A percentile compares a stretch with the other conserved stretches of the same genome.
These are phyloP conservation scores for Andrena trimmerana DNA, from an alignment of 2,888 invertebrate genomes.

Conservation along the genomic window DNA sequence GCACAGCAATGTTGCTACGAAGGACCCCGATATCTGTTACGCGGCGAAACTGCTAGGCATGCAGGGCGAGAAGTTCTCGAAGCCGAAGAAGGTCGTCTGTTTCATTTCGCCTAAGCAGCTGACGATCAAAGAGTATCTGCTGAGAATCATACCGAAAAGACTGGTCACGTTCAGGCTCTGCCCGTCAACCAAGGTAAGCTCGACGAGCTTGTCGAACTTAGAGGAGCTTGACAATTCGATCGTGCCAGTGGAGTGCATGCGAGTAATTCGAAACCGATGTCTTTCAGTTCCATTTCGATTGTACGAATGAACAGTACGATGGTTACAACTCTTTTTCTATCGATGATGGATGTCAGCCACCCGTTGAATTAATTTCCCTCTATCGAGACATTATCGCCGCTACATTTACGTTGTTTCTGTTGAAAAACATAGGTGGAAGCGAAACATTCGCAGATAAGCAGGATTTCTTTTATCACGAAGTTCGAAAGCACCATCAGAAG, in stretches of 20 bases:
- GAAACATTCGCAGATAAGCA: constrained; percentile 95
- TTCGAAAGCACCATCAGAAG: constrained; percentile 93
- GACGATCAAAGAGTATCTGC: constrained; percentile 96
- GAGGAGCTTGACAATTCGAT: background rate
- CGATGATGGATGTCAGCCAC: constrained; percentile 96
- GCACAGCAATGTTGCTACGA: constrained; percentile 93
- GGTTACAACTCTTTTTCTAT: constrained; percentile 90
- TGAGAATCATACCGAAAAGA: constrained; percentile 97
- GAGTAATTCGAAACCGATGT: constrained; percentile 4
- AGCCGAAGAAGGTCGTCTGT: constrained; percentile 95
- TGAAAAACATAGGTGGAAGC: constrained; percentile 97
- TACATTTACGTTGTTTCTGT: constrained; percentile 95
- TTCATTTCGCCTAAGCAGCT: constrained; percentile 97
- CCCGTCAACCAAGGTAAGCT: constrained; percentile 94
- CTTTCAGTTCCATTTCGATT: constrained; percentile 89
- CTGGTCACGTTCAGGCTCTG: constrained; percentile 96
- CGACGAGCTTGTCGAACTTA: background rate
- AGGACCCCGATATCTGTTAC: constrained; percentile 94
- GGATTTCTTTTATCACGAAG: constrained; percentile 90
- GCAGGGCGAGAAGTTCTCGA: constrained; percentile 88
- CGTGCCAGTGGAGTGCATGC: background rate
- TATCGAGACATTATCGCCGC: constrained; percentile 97
- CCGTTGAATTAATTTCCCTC: constrained; percentile 92
- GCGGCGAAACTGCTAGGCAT: constrained; percentile 91
- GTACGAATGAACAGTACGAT: constrained; percentile 86